Conservation (phyloP, 1,140 invertebrate genomes). For the Schlechtendalia chinensis region DNA sequence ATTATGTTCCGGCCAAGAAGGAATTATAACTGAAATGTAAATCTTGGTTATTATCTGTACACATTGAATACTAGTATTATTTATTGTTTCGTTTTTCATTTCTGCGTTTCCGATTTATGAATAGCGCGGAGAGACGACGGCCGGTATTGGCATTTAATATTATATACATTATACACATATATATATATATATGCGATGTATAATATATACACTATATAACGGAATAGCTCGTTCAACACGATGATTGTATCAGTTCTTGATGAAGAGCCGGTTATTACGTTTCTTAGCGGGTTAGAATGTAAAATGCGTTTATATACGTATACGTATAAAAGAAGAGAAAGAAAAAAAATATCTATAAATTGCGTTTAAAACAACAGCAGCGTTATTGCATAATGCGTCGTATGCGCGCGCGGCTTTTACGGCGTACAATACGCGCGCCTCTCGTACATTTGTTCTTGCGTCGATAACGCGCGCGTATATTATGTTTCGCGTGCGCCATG, state of each 20-base stretch:
- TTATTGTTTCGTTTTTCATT: conserved; percentile 40
- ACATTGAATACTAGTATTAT: background rate
- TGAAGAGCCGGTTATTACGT: conserved; percentile 31
- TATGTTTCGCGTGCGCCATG: background rate
- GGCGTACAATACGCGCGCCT: too few species aligned
- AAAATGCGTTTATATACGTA: background rate
- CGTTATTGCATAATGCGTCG: background rate
- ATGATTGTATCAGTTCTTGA: conserved; percentile 39
- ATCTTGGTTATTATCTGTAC: background rate
- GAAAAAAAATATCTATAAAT: conserved; percentile 19
- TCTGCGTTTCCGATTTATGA: conserved; percentile 29
- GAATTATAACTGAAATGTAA: conserved; percentile 21
- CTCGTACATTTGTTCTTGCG: background rate
- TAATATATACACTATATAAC: background rate
- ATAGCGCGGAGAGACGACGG: background rate
- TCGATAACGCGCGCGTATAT: background rate
- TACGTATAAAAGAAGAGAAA: too few species aligned
- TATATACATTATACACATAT: conserved; percentile 1
- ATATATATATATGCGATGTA: background rate
- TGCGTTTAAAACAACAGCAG: conserved; percentile 7
- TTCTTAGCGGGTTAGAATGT: background rate
- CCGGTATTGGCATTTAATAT: conserved; percentile 4
- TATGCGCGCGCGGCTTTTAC: too few species aligned
- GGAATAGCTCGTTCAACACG: conserved; percentile 31
- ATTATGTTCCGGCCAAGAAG: background rate